These are phyloP conservation scores for Ceratina calcarata DNA, from an alignment of 1,140 invertebrate species.

Conservation along the genomic window DNA sequence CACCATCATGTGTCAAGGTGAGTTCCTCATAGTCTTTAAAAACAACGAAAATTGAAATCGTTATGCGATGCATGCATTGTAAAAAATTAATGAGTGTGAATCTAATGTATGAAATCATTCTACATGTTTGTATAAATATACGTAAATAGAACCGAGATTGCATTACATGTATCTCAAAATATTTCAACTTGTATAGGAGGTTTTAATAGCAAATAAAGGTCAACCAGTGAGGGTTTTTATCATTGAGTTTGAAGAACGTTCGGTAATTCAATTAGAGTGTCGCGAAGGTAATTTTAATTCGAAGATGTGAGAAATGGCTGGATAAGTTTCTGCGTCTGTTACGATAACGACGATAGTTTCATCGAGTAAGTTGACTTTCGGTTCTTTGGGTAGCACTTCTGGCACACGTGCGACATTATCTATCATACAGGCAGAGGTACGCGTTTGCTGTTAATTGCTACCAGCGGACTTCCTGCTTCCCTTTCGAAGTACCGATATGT, in stretches of 20 bases:
- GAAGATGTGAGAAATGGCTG: background rate
- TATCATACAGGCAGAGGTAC: constrained; percentile 8
- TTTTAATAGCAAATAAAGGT: background rate
- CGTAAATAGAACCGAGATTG: no score
- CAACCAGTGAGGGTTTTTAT: background rate
- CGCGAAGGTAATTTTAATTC: background rate
- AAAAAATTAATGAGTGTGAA: no score
- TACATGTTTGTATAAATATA: no score
- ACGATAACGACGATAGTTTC: background rate
- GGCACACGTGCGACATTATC: constrained; percentile 10
- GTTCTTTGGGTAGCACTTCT: constrained; percentile 5
- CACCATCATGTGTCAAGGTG: constrained; percentile 79
- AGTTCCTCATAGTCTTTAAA: background rate
- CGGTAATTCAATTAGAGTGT: background rate
- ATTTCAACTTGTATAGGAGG: background rate
- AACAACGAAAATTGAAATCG: background rate
- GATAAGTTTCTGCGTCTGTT: background rate
- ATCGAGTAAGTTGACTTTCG: background rate
- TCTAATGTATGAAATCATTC: no score
- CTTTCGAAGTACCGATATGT: background rate
- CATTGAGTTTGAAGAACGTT: background rate
- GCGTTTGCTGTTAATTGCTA: constrained; percentile 17
- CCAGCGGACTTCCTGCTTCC: background rate
- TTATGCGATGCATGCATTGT: no score
- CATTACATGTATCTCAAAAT: background rate